Conservation (phyloP, 2,113 vertebrate genomes). For the chimpanzee (Pan troglodytes) region DNA sequence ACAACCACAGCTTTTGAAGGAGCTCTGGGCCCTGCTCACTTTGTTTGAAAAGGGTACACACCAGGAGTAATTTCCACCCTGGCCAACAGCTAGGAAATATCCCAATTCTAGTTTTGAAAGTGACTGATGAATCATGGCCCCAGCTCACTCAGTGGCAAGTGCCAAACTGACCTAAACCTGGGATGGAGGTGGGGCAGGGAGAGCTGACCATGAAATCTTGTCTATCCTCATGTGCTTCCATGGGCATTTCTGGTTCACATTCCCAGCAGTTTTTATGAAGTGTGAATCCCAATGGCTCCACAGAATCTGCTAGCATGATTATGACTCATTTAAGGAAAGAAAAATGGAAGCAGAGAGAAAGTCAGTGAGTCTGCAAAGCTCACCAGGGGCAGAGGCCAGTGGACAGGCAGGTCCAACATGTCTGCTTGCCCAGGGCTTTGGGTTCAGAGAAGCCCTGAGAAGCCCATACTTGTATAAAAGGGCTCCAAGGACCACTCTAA, state of each 20-base stretch:
- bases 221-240: not conserved
- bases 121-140: not conserved
- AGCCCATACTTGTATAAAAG: not conserved
- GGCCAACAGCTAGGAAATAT: not conserved
- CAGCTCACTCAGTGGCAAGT: not conserved
- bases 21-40: not conserved
- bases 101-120: not conserved
- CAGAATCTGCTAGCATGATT: not conserved
- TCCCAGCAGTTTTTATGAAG: constrained; percentile 16
- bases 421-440: not conserved
- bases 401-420: not conserved
- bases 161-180: constrained; percentile 50
- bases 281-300: not conserved
- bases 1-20: not conserved
- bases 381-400: not conserved
- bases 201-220: not conserved
- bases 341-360: not conserved
- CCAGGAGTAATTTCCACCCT: not conserved
- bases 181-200: no score
- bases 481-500: fast-evolving
- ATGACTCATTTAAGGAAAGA: not conserved
- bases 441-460: not conserved
- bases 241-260: not conserved
- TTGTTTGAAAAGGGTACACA: not conserved
- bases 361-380: not conserved